Evolutionary conservation across 2,888 invertebrate species (phyloP).

Genomic region (Arge pagana): DNA sequence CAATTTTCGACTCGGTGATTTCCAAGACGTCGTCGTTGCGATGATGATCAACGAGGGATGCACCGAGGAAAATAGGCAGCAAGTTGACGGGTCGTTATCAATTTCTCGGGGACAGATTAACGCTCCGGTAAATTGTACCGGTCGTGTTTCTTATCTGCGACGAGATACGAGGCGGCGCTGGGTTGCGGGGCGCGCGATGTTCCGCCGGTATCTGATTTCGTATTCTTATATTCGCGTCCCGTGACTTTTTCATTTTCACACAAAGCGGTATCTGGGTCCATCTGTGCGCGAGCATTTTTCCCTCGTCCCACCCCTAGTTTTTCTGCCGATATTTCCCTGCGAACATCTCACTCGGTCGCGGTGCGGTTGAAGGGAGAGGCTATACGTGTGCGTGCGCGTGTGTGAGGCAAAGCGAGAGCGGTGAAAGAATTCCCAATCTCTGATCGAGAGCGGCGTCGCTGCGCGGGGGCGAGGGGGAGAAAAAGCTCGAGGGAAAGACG

Average conservation of each 20-base stretch:
- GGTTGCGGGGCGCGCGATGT: too few relatives aligned
- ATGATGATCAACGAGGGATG: too few relatives aligned
- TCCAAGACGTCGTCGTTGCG: too few relatives aligned
- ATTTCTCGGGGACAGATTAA: too few relatives aligned
- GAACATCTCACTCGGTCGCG: slow-evolving; percentile 20
- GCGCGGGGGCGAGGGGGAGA: neutral
- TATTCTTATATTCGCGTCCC: slow-evolving; percentile 38
- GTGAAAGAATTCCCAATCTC: slow-evolving; percentile 17
- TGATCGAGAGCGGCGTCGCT: slow-evolving; percentile 12
- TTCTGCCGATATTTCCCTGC: slow-evolving; percentile 23
- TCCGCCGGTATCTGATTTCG: slow-evolving; percentile 20
- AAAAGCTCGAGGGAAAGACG: too few relatives aligned
- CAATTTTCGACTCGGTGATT: too few relatives aligned
- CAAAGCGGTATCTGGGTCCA: slow-evolving; percentile 37
- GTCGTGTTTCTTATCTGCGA: too few relatives aligned
- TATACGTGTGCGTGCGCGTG: neutral
- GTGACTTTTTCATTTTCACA: slow-evolving; percentile 46
- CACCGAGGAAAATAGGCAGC: too few relatives aligned
- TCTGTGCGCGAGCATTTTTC: slow-evolving; percentile 25
- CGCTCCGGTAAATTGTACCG: too few relatives aligned
- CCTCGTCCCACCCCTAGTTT: too few relatives aligned
- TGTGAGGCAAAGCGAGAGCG: neutral
- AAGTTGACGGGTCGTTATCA: too few relatives aligned
- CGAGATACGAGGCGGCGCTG: too few relatives aligned
- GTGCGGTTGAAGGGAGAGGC: neutral